Evolutionary conservation across 2,888 invertebrate genomes (phyloP).

Genomic region (Eristalis arbustorum): DNA sequence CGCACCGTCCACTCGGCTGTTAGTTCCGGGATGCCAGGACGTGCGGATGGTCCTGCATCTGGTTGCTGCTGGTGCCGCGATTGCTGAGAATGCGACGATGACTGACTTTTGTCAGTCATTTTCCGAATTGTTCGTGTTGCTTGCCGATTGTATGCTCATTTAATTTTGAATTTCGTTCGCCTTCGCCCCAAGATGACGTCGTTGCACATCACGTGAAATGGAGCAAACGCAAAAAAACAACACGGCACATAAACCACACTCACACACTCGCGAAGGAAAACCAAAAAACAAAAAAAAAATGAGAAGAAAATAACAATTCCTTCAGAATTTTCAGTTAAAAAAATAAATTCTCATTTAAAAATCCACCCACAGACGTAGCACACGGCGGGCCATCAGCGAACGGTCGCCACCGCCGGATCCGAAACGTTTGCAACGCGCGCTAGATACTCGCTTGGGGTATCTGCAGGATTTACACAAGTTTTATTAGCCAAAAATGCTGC

Average conservation of each 20-base stretch:
- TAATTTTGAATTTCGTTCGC: conserved; percentile 61
- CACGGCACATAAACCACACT: not conserved
- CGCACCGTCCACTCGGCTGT: conserved; percentile 86
- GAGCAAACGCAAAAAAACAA: conserved; percentile 7
- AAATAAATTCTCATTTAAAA: not conserved
- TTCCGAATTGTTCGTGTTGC: conserved; percentile 15
- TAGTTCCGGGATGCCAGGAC: conserved; percentile 73
- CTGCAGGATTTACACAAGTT: conserved; percentile 45
- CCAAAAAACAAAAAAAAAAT: conserved; percentile 25
- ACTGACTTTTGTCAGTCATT: conserved; percentile 65
- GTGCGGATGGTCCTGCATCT: conserved; percentile 6
- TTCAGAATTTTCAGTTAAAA: conserved; percentile 24
- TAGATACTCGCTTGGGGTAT: conserved; percentile 26
- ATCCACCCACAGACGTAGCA: conserved; percentile 45
- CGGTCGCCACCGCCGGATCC: conserved; percentile 2
- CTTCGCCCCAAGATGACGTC: conserved; percentile 61
- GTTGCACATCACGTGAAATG: conserved; percentile 63
- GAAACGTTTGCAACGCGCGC: conserved; percentile 10
- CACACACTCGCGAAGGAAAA: conserved; percentile 12
- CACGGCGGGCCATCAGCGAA: not conserved
- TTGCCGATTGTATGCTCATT: conserved; percentile 44
- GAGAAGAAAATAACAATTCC: not conserved
- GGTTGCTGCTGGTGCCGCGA: conserved; percentile 7
- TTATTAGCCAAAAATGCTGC: conserved; percentile 36
- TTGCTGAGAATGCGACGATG: conserved; percentile 32